These are phyloP conservation scores for Caenorhabditis macrosperma DNA, from an alignment of 2,888 invertebrate genomes.

Conservation along the genomic window DNA sequence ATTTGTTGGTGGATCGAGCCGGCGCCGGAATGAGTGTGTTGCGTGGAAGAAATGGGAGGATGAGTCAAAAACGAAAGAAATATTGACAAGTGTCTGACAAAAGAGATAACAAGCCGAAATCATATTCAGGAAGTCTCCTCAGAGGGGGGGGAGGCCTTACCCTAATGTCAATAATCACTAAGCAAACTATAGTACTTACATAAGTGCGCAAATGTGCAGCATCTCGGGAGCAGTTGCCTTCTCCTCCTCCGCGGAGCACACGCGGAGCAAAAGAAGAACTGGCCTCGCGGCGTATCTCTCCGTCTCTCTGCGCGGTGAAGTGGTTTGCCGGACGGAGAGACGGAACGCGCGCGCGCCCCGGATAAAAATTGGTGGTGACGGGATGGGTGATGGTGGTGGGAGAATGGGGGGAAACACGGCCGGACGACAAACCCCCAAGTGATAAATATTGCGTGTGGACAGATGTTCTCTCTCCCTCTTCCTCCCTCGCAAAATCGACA, in stretches of 20 bases:
- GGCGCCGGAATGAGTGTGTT: not conserved
- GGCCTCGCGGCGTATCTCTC: constrained; percentile 8
- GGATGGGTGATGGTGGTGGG: constrained; percentile 23
- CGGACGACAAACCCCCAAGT: not conserved
- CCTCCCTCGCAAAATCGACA: constrained; percentile 23
- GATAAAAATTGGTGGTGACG: constrained; percentile 45
- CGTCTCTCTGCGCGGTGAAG: constrained; percentile 19
- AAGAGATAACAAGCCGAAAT: constrained; percentile 55
- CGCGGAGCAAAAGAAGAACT: constrained; percentile 38
- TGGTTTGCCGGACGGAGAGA: constrained; percentile 38
- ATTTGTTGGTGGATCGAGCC: not conserved
- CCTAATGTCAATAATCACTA: constrained; percentile 57
- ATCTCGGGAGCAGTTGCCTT: constrained; percentile 41
- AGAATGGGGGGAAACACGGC: constrained; percentile 4
- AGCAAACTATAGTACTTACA: constrained; percentile 59
- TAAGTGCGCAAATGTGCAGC: constrained; percentile 58
- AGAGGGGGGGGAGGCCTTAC: constrained; percentile 14
- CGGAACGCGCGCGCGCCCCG: too few species aligned
- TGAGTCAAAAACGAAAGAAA: constrained; percentile 14
- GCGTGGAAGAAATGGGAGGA: not conserved
- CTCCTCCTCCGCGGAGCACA: constrained; percentile 18
- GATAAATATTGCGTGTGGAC: constrained; percentile 56
- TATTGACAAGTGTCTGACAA: constrained; percentile 23
- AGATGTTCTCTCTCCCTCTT: constrained; percentile 48
- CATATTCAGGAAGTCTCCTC: constrained; percentile 50